Percentiles rank a stretch among this genome's conserved stretches.
Conservation (phyloP, 2,888 invertebrate genomes). For the Aelia acuminata region DNA sequence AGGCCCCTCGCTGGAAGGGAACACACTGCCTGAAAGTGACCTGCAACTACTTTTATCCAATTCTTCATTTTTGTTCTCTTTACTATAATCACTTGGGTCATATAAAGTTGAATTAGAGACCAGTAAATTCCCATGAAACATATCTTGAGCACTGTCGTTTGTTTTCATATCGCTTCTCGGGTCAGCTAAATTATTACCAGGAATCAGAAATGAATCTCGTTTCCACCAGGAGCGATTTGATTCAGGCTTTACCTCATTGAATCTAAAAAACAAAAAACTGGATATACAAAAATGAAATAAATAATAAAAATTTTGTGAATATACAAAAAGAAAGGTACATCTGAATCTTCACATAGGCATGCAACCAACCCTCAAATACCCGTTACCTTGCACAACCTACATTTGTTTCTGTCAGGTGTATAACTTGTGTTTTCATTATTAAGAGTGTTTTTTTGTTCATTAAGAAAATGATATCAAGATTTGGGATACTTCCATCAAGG, state of each 20-base stretch:
- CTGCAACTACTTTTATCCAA: slow-evolving; percentile 11
- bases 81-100: slow-evolving; percentile 58
- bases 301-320: too few species aligned
- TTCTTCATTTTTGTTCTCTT: slow-evolving; percentile 57
- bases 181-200: not conserved
- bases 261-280: slow-evolving; percentile 12
- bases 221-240: slow-evolving; percentile 39
- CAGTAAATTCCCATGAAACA: not conserved
- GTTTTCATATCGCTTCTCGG: not conserved
- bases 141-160: not conserved
- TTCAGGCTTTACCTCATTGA: not conserved
- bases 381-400: too few species aligned
- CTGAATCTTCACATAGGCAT: too few species aligned
- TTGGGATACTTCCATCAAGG: too few species aligned
- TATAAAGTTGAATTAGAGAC: not conserved
- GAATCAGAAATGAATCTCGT: slow-evolving; percentile 59
- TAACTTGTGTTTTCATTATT: too few species aligned
- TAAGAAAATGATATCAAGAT: too few species aligned
- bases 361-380: too few species aligned
- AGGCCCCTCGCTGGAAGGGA: slow-evolving; percentile 31
- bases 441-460: too few species aligned
- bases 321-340: too few species aligned
- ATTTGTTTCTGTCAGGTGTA: too few species aligned
- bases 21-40: not conserved
- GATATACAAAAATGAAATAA: not conserved